These are phyloP conservation scores for Oikopleura dioica DNA, from an alignment of 23 tunicate genomes.

Conservation along the genomic window DNA sequence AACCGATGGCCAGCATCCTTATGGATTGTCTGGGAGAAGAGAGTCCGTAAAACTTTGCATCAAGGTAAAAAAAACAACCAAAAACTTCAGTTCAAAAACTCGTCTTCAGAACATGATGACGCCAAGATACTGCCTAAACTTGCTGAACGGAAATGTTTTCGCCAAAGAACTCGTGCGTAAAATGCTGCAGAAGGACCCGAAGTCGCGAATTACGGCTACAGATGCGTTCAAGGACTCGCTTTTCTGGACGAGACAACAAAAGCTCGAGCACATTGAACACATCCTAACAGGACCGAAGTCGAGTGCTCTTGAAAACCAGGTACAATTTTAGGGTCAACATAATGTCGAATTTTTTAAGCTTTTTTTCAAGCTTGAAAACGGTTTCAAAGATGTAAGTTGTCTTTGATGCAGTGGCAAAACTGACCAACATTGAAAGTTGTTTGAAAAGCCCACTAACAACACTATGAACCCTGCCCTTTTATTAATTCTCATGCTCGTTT, in stretches of 20 bases:
- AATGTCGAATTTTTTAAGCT: too few species aligned
- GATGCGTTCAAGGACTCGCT: background rate
- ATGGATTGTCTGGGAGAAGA: slow-evolving; percentile 5
- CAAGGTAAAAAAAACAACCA: background rate
- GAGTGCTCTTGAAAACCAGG: background rate
- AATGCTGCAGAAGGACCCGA: background rate
- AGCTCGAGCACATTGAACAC: background rate
- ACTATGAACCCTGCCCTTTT: background rate
- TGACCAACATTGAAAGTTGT: too few species aligned
- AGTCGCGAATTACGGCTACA: background rate
- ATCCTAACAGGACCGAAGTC: background rate
- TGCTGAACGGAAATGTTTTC: background rate
- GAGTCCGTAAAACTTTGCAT: background rate
- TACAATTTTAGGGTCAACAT: background rate
- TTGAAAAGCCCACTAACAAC: too few species aligned
- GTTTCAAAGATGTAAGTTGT: too few species aligned
- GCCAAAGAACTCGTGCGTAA: slow-evolving; percentile 4
- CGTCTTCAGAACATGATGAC: background rate
- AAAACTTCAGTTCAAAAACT: background rate
- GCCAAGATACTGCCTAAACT: slow-evolving; percentile 3
- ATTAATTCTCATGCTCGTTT: background rate
- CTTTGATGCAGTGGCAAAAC: too few species aligned
- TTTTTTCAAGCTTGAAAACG: too few species aligned
- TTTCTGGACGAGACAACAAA: background rate
- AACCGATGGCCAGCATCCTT: slow-evolving; percentile 13